phyloP scores from a whole-genome alignment of 1,140 invertebrate species.

The Bombus cullumanus region DNA sequence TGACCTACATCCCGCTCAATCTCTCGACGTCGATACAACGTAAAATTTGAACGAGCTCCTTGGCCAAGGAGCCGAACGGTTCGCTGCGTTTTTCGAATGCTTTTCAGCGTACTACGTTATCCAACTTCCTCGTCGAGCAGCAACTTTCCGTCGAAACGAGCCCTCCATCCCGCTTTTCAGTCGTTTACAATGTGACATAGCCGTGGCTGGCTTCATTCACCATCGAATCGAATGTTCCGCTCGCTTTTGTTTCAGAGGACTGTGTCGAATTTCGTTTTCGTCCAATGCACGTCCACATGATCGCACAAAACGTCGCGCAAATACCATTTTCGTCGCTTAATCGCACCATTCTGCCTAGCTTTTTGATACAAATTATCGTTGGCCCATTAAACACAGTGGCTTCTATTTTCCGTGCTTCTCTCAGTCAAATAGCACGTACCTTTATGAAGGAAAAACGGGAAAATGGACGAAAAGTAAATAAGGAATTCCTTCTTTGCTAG shows the following conservation, averaged over 20 bases:
- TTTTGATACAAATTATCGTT: not conserved
- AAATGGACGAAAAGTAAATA: not conserved
- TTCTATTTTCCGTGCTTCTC: too few species aligned
- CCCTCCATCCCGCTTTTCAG: not conserved
- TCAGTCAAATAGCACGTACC: not conserved
- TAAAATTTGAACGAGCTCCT: not conserved
- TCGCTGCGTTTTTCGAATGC: not conserved
- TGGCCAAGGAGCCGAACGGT: not conserved
- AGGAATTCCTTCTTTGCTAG: not conserved
- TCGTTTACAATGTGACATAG: not conserved
- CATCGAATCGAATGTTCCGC: not conserved
- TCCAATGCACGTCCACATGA: not conserved
- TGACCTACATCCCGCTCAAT: slow-evolving; percentile 14
- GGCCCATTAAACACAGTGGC: not conserved
- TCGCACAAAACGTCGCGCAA: not conserved
- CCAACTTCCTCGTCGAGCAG: not conserved
- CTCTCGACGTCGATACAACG: slow-evolving; percentile 7
- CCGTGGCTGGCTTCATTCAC: not conserved
- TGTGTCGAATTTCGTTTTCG: slow-evolving; percentile 5
- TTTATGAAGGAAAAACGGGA: not conserved
- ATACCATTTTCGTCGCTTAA: not conserved
- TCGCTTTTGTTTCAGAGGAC: not conserved
- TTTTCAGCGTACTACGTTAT: slow-evolving; percentile 1
- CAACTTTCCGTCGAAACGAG: not conserved
- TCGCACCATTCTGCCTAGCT: not conserved